Percentiles rank a stretch among this genome's conserved stretches.
Evolutionary conservation across 2,113 vertebrate species (phyloP).

Genomic region (Xenus cinereus): DNA sequence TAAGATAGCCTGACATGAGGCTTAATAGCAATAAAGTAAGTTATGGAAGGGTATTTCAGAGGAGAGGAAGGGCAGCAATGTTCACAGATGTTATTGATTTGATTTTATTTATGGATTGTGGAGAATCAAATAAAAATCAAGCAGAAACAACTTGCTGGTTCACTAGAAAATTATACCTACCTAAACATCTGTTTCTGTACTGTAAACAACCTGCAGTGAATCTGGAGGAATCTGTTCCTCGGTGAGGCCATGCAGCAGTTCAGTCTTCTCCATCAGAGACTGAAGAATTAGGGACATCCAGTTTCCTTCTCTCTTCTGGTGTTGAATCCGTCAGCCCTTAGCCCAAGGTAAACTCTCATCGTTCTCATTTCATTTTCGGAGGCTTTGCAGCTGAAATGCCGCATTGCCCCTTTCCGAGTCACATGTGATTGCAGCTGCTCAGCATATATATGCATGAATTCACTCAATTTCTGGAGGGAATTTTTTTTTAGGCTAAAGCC

Average conservation of each 20-base stretch:
- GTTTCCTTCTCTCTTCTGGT: background rate
- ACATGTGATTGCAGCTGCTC: conserved; percentile 12
- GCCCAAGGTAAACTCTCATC: background rate
- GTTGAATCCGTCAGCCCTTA: background rate
- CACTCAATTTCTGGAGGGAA: background rate
- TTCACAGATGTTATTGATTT: conserved; percentile 35
- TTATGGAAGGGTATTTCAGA: background rate
- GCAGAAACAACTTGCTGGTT: background rate
- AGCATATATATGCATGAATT: conserved; percentile 15
- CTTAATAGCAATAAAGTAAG: background rate
- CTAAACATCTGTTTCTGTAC: background rate
- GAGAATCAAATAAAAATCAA: background rate
- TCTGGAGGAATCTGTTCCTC: background rate
- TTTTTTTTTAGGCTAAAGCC: background rate
- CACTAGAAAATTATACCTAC: background rate
- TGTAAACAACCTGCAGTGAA: background rate
- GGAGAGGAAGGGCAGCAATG: background rate
- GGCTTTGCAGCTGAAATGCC: background rate
- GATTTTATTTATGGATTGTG: background rate
- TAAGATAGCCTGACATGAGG: background rate
- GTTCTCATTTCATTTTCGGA: background rate
- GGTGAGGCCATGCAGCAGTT: background rate
- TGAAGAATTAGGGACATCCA: background rate
- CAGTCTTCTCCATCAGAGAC: background rate
- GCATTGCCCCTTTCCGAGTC: background rate